Base-by-base conservation (phyloP, 1,140 invertebrate species). In the Danaus melanippus region DNA sequence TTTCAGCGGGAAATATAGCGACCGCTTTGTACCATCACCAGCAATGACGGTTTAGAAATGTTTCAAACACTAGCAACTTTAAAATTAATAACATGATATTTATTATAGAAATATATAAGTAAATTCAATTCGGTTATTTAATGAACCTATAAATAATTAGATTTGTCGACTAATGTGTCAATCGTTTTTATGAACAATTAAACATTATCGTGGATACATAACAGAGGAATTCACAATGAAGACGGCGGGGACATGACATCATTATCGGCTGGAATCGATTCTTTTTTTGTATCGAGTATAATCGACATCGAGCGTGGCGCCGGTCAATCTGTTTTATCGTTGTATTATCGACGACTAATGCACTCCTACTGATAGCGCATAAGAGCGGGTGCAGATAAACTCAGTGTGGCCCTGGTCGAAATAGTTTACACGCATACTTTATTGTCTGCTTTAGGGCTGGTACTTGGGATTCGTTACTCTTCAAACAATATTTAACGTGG, bases 341-440 rank as follows among this genome's bases (percentile, higher is more conserved):
- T 66, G 69, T 72, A 64, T 82, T 86, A 86, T 86, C 83, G 79
- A 74, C 69, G 74, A 84, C 83, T 86, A 86, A 86, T 86, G 83
- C 83, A 86, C 78, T 71, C 79, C 60, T 52, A 60, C 64, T 71
- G 83, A 86, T 86, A 86, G 77, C 66, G 60, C 64, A 83, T 80
- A 83, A 83, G 79, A 82, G 80, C 83, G 69, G 77, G 74, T 68
- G 83, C 80, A 76, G 80, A 86, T 84, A 84, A 81, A 76, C 72
- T 64, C 80, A 60, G 80, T 84, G 82, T 86, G 82, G 79, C 69
- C 83, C 79, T 86, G 83, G 82, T 85, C 78, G 77, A 83, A 85
- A 85, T 83, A 83, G 79, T 83, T 82, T 83, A 83, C 79, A 83
- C 72, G 79, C 75, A 82, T 85, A 83, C 76, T 81, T 81, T 76